These are phyloP conservation scores for Theretra japonica DNA, from an alignment of 2,888 invertebrate species.

Conservation along the genomic window DNA sequence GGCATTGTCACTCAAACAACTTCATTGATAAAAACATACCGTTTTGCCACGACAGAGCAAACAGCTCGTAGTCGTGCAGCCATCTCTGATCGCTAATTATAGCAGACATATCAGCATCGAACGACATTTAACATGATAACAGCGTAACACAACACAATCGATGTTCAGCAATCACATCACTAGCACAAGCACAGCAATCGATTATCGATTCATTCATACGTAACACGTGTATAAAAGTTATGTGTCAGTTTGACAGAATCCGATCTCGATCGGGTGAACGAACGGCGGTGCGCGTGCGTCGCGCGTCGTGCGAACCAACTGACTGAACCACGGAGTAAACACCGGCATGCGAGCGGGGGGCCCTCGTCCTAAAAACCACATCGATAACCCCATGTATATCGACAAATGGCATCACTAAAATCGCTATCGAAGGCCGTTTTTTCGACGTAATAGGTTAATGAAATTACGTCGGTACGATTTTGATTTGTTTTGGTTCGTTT, in stretches of 20 bases:
- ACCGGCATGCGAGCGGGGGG: constrained; percentile 63
- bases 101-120: constrained; percentile 79
- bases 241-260: constrained; percentile 76
- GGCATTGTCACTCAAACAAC: constrained; percentile 10
- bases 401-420: constrained; percentile 61
- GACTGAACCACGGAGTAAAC: constrained; percentile 60
- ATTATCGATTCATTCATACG: constrained; percentile 31
- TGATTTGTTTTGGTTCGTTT: constrained; percentile 25
- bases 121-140: constrained; percentile 78
- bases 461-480: constrained; percentile 34
- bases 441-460: constrained; percentile 38
- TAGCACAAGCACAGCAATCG: constrained; percentile 57
- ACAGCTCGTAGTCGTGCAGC: constrained; percentile 80
- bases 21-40: constrained; percentile 58
- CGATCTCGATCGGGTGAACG: constrained; percentile 69
- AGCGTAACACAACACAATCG: constrained; percentile 65
- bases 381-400: constrained; percentile 41
- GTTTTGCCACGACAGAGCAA: constrained; percentile 81
- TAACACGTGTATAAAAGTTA: constrained; percentile 51
- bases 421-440: constrained; percentile 55
- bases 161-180: constrained; percentile 68
- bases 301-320: constrained; percentile 69
- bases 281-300: constrained; percentile 64
- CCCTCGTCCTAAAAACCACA: constrained; percentile 66
- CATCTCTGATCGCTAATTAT: constrained; percentile 81